phyloP scores from a whole-genome alignment of 2,888 invertebrate genomes.

The Chesias legatella region DNA sequence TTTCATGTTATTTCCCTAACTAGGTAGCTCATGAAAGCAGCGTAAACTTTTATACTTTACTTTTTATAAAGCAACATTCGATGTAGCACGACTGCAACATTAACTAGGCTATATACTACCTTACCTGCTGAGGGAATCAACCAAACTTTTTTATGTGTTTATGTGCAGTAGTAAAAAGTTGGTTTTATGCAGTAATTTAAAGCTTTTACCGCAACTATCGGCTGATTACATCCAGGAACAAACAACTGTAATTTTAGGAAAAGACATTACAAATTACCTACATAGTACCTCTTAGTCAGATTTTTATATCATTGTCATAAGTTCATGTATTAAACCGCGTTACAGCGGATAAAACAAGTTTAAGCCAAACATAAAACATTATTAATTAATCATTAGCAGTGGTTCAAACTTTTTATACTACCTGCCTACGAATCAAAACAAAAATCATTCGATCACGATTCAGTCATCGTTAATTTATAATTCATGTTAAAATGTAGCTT shows the following conservation, averaged over 20 bases:
- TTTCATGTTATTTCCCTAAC: neutral
- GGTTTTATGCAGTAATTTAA: conserved; percentile 32
- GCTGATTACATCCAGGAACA: conserved; percentile 18
- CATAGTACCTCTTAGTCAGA: neutral
- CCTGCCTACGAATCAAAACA: conserved; percentile 11
- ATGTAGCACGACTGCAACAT: conserved; percentile 20
- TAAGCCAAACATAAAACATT: too few species aligned
- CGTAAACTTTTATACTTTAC: conserved; percentile 8
- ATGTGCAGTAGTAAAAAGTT: conserved; percentile 36
- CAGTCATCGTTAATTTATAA: conserved; percentile 56
- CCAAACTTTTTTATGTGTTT: conserved; percentile 40
- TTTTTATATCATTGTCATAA: too few species aligned
- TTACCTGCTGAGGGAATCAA: conserved; percentile 25
- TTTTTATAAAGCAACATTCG: conserved; percentile 16
- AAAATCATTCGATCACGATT: conserved; percentile 27
- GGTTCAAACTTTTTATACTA: conserved; percentile 3
- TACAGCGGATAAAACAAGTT: too few species aligned
- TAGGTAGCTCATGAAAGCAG: conserved; percentile 1
- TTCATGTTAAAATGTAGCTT: conserved; percentile 43
- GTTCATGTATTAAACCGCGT: too few species aligned
- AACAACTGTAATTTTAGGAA: neutral
- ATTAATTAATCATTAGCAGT: too few species aligned
- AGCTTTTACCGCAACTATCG: conserved; percentile 36
- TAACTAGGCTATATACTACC: conserved; percentile 13
- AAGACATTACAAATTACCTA: neutral